phyloP scores from a whole-genome alignment of 2,797 vertebrate genomes.

The Pagetopsis macropterus region DNA sequence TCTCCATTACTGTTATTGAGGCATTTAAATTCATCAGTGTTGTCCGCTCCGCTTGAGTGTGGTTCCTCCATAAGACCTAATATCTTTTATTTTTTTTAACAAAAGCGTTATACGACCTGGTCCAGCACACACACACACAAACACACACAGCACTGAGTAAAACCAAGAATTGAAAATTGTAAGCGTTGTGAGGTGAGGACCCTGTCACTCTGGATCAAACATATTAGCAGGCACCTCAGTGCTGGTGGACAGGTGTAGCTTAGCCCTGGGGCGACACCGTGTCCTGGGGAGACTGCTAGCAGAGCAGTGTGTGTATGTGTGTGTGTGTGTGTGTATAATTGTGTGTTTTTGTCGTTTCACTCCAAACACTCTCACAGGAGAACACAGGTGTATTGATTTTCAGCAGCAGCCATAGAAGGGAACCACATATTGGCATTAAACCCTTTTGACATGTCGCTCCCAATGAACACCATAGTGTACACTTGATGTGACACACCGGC shows the following conservation, averaged over 20 bases:
- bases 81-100: slow-evolving; percentile 18
- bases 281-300: slow-evolving; percentile 51
- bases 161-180: slow-evolving; percentile 54
- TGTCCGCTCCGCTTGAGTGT: background rate
- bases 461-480: slow-evolving; percentile 61
- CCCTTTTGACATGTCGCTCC: slow-evolving; percentile 76
- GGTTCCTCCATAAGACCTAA: slow-evolving; percentile 19
- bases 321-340: slow-evolving; percentile 34
- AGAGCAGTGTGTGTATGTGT: slow-evolving; percentile 47
- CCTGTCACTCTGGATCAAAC: slow-evolving; percentile 74
- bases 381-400: slow-evolving; percentile 76
- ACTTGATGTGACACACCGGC: slow-evolving; percentile 64
- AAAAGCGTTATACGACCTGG: slow-evolving; percentile 9
- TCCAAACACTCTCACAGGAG: slow-evolving; percentile 60
- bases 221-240: slow-evolving; percentile 67
- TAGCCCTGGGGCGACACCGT: slow-evolving; percentile 61
- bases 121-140: too few relatives aligned
- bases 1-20: slow-evolving; percentile 16
- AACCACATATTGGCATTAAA: slow-evolving; percentile 80
- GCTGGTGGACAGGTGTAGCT: slow-evolving; percentile 65
- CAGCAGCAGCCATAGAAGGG: slow-evolving; percentile 58
- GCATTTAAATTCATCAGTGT: slow-evolving; percentile 22
- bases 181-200: slow-evolving; percentile 58
- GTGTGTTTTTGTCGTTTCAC: slow-evolving; percentile 46
- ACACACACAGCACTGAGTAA: slow-evolving; percentile 10